Evolutionary conservation across 2,113 vertebrate species (phyloP).

Genomic region (Triplophysa siluroides): DNA sequence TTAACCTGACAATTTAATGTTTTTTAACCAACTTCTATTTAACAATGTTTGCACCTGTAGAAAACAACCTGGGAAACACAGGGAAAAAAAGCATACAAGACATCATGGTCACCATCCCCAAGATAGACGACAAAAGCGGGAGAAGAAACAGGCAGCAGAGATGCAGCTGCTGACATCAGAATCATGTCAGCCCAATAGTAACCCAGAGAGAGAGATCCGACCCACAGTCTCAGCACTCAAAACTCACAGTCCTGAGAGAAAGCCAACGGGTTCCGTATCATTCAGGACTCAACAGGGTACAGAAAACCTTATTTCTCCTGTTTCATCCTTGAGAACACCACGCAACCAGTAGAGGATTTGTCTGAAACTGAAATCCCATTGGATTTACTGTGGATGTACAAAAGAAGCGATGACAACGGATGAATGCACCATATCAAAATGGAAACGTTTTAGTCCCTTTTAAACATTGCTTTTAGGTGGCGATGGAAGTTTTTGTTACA

Average conservation of each 20-base stretch:
- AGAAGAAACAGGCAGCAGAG: slow-evolving; percentile 30
- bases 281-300: slow-evolving; percentile 32
- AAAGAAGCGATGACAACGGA: slow-evolving; percentile 5
- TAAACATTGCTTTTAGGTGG: not conserved
- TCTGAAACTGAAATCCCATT: not conserved
- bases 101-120: slow-evolving; percentile 32
- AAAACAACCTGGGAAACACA: slow-evolving; percentile 20
- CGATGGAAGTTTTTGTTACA: slow-evolving; percentile 20
- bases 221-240: slow-evolving; percentile 6
- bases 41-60: not conserved
- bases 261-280: slow-evolving; percentile 7
- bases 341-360: slow-evolving; percentile 22
- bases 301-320: slow-evolving; percentile 32
- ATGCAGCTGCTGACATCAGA: slow-evolving; percentile 20
- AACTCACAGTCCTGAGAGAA: slow-evolving; percentile 34
- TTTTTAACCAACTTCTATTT: not conserved
- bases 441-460: not conserved
- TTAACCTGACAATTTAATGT: not conserved
- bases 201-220: slow-evolving; percentile 23
- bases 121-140: slow-evolving; percentile 29
- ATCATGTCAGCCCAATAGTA: not conserved
- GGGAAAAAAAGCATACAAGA: slow-evolving; percentile 24
- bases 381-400: slow-evolving; percentile 1
- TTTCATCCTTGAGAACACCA: slow-evolving; percentile 11
- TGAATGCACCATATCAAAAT: not conserved